These are phyloP conservation scores for Stenoptilia bipunctidactyla DNA, from an alignment of 2,888 invertebrate species.

Conservation along the genomic window DNA sequence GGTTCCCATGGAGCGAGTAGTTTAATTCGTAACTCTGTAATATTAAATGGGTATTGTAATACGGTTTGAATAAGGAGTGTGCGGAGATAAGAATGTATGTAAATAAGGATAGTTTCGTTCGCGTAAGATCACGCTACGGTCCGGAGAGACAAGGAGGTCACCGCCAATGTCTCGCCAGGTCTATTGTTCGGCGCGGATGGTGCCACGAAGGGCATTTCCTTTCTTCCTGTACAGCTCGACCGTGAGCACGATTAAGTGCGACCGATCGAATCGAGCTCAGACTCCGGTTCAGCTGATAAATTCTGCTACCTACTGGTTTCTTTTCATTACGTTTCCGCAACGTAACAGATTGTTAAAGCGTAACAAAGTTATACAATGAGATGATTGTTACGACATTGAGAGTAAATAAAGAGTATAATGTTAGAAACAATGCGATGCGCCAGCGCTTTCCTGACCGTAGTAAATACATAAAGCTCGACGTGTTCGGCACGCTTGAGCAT, in stretches of 20 bases:
- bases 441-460: no score
- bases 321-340: slow-evolving; percentile 16
- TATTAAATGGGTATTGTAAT: neutral
- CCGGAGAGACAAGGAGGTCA: slow-evolving; percentile 49
- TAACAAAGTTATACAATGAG: slow-evolving; percentile 19
- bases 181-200: slow-evolving; percentile 44
- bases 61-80: neutral
- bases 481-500: slow-evolving; percentile 22
- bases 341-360: slow-evolving; percentile 15
- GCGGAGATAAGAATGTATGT: neutral
- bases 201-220: slow-evolving; percentile 57
- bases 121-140: slow-evolving; percentile 16
- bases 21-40: no score
- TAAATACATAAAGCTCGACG: slow-evolving; percentile 4
- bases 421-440: no score
- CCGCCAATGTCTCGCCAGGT: slow-evolving; percentile 51
- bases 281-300: neutral
- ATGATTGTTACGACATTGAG: slow-evolving; percentile 9
- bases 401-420: slow-evolving; percentile 2
- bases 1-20: no score
- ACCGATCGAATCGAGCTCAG: neutral
- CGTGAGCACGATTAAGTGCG: slow-evolving; percentile 34
- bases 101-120: neutral
- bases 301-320: slow-evolving; percentile 11
- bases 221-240: slow-evolving; percentile 33